phyloP scores from a whole-genome alignment of 2,888 invertebrate species.

The Drosophila kuntzei region DNA sequence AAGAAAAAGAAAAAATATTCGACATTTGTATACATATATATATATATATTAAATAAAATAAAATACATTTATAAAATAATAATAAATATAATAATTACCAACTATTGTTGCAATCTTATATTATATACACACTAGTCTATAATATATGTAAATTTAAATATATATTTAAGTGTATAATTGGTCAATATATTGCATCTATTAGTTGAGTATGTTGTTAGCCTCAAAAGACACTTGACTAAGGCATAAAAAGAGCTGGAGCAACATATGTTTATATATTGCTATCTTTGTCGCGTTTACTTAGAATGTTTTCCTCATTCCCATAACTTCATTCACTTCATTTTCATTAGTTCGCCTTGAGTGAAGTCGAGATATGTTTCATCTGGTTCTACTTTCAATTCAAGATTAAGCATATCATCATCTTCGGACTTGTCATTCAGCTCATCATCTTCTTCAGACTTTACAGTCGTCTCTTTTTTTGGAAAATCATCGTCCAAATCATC shows the following conservation, averaged over 20 bases:
- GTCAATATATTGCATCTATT: constrained; percentile 4
- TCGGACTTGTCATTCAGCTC: background rate
- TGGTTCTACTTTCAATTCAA: constrained; percentile 1
- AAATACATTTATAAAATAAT: background rate
- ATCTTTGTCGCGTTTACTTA: constrained; percentile 10
- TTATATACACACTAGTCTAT: background rate
- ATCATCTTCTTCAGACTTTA: background rate
- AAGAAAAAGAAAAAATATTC: background rate
- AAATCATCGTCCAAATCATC: constrained; percentile 13
- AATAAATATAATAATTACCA: background rate
- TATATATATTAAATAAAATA: background rate
- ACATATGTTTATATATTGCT: constrained; percentile 1
- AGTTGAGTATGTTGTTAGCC: background rate
- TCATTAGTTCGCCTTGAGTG: background rate
- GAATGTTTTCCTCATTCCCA: constrained; percentile 16
- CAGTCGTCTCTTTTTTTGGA: background rate
- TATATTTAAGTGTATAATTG: background rate
- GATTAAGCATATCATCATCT: background rate
- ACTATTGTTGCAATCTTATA: background rate
- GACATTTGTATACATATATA: background rate
- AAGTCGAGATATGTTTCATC: background rate
- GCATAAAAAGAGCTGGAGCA: background rate
- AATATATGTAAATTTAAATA: background rate
- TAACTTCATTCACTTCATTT: constrained; percentile 22
- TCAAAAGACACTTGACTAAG: constrained; percentile 1